Base-by-base conservation (phyloP, 2,797 vertebrate genomes). In the Enteromius afrohamiltoni region DNA sequence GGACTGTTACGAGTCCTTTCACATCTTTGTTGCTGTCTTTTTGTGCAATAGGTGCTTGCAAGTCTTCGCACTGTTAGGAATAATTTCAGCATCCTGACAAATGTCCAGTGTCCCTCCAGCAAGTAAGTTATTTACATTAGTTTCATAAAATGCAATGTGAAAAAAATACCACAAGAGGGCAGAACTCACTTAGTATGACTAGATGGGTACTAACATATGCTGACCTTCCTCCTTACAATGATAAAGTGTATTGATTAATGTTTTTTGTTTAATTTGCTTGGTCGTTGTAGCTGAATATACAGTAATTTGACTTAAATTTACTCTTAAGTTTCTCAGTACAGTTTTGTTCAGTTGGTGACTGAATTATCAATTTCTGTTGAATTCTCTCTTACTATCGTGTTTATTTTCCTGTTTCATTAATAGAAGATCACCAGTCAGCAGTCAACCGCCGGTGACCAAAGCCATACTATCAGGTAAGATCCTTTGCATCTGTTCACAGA, bases 21-120 rank as follows among this genome's bases (percentile, higher is more conserved):
- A 40, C 64, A 13, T 37, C 8, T 68, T 67, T 69, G 60, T 77
- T 81, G 83, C 19, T 80, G 26, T 70, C 6, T 21, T 53, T 77
- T 60, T 76, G 65, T 29, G 6, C 67, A 51, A 14, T 71, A 99
- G 98, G 97, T 99, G 83, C 94, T 99, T 42, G 98, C 97, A 26
- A 99, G 98, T 86, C 93, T 99, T 71, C 92, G 96, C 49, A 97
- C 96, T 3, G 96, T 99, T 79, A 96, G 98, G 89, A 98, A 97
- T 92, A 99, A 99, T 91, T 97, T 98, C 91, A 97, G 96, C 4
- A 86, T 96, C 47, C 91, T 99, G 83, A 98, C 98, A 70, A 98
- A 98, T 89, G 93, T 98, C 21, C 97, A 97, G 0, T 96, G 95
- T 91, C 88, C 93, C 23, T 93, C 96, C 83, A 97, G 94, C 92